phyloP scores from a whole-genome alignment of 2,113 vertebrate species.

The Chloropsis hardwickii region DNA sequence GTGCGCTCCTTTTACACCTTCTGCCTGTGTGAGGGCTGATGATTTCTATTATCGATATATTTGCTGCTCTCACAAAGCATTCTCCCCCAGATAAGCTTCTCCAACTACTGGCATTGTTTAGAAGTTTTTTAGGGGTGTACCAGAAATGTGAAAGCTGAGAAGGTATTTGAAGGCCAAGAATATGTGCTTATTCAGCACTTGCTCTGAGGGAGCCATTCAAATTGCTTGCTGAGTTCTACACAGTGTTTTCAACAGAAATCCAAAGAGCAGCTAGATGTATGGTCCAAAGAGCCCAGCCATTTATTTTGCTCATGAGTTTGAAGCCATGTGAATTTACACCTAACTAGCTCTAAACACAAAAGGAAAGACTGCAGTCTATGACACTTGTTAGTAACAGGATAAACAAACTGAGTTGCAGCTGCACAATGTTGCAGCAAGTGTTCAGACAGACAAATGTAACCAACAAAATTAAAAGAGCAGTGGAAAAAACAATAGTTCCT shows the following conservation, averaged over 20 bases:
- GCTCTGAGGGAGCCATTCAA: not conserved
- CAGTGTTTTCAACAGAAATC: not conserved
- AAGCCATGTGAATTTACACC: not conserved
- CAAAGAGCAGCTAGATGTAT: not conserved
- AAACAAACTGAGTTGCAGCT: not conserved
- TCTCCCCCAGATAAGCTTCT: not conserved
- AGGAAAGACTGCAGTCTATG: not conserved
- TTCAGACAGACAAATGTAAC: not conserved
- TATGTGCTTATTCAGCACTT: not conserved
- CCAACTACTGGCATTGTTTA: not conserved
- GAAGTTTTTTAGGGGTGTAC: not conserved
- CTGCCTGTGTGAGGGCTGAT: not conserved
- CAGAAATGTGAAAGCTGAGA: not conserved
- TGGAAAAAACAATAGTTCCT: not conserved
- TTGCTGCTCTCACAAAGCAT: not conserved
- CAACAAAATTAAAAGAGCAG: not conserved
- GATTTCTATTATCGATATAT: accelerated
- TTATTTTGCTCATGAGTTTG: not conserved
- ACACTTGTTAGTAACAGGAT: not conserved
- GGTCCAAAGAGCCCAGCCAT: not conserved
- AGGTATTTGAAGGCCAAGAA: not conserved
- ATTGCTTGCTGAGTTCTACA: not conserved
- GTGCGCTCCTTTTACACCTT: not conserved
- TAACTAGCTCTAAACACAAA: not conserved
- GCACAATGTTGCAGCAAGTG: not conserved